Evolutionary conservation across 2,888 invertebrate genomes (phyloP), one percentile per base, ranked within the genome.

Genomic region (Eupithecia abbreviata): DNA sequence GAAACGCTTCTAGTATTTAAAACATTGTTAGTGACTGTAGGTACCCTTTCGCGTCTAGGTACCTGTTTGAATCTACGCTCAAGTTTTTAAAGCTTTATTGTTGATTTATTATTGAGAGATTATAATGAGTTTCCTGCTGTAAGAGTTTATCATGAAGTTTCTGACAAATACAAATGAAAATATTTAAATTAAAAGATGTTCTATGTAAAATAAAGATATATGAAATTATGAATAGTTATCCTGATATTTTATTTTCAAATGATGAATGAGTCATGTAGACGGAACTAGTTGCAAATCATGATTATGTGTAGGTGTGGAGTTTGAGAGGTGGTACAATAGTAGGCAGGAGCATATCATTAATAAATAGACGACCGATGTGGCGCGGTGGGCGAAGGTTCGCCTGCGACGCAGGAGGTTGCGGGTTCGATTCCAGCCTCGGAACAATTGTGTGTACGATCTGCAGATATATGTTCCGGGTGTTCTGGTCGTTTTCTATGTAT

Each of bases 41-140:
- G 93, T 92, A 90, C 90, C 91, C 89, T 82, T 88, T 88, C 87
- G 92, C 92, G 89, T 90, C 86, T 91, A 92, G 92, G 92, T 92
- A 92, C 92, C 91, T 88, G 88, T 91, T 93, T 87, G 85, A 90
- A 88, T 92, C 91, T 93, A 92, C 92, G 95, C 94, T 94, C 94
- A 94, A 94, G 87, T 92, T 93, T 92, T 89, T 90, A 89, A 92
- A 89, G 95, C 94, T 94, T 94, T 93, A 94, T 92, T 93, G 93
- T 94, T 94, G 86, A 89, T 86, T 88, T 92, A 91, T 93, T 91
- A 92, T 92, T 91, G 84, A 91, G 86, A 91, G 87, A 92, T 93
- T 94, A 88, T 93, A 91, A 91, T 94, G 85, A 90, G 90, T 94
- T 93, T 85, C 88, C 89, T 88, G 93, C 91, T 89, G 88, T 91